Base-by-base conservation (phyloP, 2,797 vertebrate species). In the Champsocephalus gunnari region DNA sequence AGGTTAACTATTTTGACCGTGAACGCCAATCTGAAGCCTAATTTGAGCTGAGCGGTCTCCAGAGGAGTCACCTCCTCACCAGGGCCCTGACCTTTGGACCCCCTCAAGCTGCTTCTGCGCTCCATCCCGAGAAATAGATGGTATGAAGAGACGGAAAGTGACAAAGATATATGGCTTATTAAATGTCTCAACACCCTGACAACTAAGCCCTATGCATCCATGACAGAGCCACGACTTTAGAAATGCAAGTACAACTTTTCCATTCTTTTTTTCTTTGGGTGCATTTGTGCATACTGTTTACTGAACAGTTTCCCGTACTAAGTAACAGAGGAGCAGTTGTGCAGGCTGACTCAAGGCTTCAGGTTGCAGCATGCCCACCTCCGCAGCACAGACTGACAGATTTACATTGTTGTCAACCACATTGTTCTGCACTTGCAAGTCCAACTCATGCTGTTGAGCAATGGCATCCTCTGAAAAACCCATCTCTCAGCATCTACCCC, bases 1-100 rank as follows among this genome's bases (percentile, higher is more conserved):
- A 67, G 91, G 93, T 94, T 92, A 93, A 94, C 92, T 90, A 91
- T 91, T 92, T 90, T 94, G 93, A 94, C 93, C 88, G 73, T 88
- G 91, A 91, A 92, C 69, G 76, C 85, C 84, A 93, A 91, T 89
- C 87, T 78, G 81, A 86, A 82, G 86, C 79, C 81, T 90, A 88
- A 92, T 87, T 92, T 92, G 87, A 87, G 80, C 84, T 83, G 90
- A 92, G 74, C 81, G 68, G 75, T 90, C 91, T 90, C 90, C 77
- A 55, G 89, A 86, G 89, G 66, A 62, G 61, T 71, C 79, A 90
- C 90, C 88, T 77, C 77, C 80, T 84, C 83, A 59, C 80, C 67
- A 54, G 75, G 81, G 82, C 85, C 75, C 85, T 92, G 92, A 92
- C 90, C 92, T 87, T 64, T 86, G 67, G 81, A 84, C 83, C 74